Evolutionary conservation across 2,113 vertebrate species (phyloP).

Genomic region (Xiphias gladius): DNA sequence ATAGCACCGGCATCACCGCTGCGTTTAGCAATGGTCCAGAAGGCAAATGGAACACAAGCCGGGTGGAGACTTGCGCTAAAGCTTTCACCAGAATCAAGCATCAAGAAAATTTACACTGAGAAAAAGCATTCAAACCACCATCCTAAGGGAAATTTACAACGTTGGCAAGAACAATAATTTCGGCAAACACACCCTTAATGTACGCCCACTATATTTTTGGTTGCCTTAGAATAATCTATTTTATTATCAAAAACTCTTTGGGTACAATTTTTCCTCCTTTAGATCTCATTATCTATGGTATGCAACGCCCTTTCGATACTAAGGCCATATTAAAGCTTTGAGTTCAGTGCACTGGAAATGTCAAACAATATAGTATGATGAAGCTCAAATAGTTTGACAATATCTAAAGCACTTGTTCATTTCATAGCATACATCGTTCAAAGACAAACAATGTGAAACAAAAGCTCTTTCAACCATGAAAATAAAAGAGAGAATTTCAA

Average conservation of each 20-base stretch:
- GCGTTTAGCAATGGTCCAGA: conserved; percentile 80
- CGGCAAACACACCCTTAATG: conserved; percentile 60
- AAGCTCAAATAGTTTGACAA: conserved; percentile 71
- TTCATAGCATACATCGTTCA: conserved; percentile 61
- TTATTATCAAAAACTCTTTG: conserved; percentile 80
- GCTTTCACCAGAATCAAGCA: conserved; percentile 80
- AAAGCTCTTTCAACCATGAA: conserved; percentile 68
- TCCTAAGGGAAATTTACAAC: conserved; percentile 71
- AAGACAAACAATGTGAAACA: conserved; percentile 58
- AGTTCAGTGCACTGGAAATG: conserved; percentile 72
- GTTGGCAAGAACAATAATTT: conserved; percentile 67
- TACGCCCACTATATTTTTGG: conserved; percentile 72
- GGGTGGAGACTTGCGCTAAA: conserved; percentile 79
- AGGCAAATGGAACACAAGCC: conserved; percentile 78
- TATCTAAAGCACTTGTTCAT: conserved; percentile 77
- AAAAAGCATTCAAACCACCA: conserved; percentile 68
- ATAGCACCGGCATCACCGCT: conserved; percentile 85
- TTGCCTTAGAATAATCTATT: conserved; percentile 71
- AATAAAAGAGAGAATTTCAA: conserved; percentile 50
- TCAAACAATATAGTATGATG: conserved; percentile 69
- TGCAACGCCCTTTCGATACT: conserved; percentile 78
- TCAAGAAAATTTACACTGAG: conserved; percentile 64
- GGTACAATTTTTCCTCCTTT: conserved; percentile 76
- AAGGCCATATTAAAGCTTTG: conserved; percentile 86
- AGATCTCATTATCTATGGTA: conserved; percentile 66